Percentiles rank a stretch among this genome's conserved stretches.
These are phyloP conservation scores for Corythaeola cristata DNA, from an alignment of 2,113 vertebrate species.

Conservation along the genomic window DNA sequence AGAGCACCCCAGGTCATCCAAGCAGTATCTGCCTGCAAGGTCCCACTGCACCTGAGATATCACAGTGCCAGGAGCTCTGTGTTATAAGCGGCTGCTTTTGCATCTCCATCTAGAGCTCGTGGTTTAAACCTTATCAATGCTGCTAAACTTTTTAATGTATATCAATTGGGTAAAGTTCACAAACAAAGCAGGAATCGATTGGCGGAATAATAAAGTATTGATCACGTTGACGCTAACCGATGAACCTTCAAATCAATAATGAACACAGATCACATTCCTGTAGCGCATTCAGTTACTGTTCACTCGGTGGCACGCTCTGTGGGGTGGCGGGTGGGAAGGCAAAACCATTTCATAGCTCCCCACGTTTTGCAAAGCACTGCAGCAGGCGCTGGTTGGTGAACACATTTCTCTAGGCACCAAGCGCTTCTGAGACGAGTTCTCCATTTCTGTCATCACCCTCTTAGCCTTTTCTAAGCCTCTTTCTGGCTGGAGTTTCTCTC, in stretches of 20 bases:
- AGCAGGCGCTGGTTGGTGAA: neutral
- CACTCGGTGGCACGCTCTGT: accelerated
- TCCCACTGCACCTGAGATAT: neutral
- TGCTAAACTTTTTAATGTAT: constrained; percentile 25
- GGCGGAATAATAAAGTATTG: constrained; percentile 37
- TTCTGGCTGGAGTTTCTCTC: neutral
- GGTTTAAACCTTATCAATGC: constrained; percentile 16
- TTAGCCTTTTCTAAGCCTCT: neutral
- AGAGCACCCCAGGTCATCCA: neutral
- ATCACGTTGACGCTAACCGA: neutral
- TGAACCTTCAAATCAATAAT: neutral
- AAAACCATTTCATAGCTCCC: neutral
- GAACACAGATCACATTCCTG: neutral
- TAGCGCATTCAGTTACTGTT: neutral
- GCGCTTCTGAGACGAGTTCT: accelerated
- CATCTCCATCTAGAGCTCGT: neutral
- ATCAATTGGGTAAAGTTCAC: constrained; percentile 20
- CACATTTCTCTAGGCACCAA: neutral
- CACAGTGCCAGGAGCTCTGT: neutral
- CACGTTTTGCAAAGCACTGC: neutral
- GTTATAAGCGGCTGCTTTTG: neutral
- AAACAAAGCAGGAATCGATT: constrained; percentile 20
- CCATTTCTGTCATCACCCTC: neutral
- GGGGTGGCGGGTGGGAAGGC: neutral
- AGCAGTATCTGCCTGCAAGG: neutral